A percentile compares a stretch with the other conserved stretches of the same genome.
These are phyloP conservation scores for Anthoscopus minutus DNA, from an alignment of 2,113 vertebrate species.

Conservation along the genomic window DNA sequence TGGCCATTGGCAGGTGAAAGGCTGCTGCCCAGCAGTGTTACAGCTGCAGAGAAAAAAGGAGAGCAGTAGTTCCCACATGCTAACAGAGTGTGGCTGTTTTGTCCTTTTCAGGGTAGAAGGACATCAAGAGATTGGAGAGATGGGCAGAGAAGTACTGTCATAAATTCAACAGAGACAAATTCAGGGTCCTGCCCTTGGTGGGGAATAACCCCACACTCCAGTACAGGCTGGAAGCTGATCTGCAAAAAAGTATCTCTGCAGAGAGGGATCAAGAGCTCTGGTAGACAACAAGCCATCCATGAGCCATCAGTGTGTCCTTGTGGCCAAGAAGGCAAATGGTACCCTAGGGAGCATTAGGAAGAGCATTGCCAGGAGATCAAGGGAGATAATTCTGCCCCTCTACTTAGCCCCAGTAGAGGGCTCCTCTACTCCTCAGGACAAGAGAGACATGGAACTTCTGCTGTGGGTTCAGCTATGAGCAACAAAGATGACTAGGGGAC, in stretches of 20 bases:
- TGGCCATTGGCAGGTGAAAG: not conserved
- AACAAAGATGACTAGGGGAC: not conserved
- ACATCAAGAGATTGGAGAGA: accelerated
- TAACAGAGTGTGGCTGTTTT: not conserved
- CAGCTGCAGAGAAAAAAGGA: not conserved
- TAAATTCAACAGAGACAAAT: not conserved
- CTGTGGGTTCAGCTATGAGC: no score
- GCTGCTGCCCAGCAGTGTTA: not conserved
- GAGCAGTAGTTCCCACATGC: not conserved
- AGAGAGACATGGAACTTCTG: not conserved
- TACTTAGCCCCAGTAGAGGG: no score
- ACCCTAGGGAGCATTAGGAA: not conserved
- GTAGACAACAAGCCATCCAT: not conserved
- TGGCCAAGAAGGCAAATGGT: not conserved
- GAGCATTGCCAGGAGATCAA: not conserved
- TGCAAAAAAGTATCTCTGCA: not conserved
- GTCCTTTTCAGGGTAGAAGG: not conserved
- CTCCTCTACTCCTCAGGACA: not conserved
- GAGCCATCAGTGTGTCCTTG: not conserved
- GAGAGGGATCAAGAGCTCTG: not conserved
- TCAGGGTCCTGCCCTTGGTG: not conserved
- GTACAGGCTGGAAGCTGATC: not conserved
- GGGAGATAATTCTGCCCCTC: not conserved
- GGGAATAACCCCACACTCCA: not conserved
- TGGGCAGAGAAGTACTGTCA: not conserved